Evolutionary conservation across 2,113 vertebrate species (phyloP), one percentile per base, ranked within the genome.

Genomic region (Zingel zingel): DNA sequence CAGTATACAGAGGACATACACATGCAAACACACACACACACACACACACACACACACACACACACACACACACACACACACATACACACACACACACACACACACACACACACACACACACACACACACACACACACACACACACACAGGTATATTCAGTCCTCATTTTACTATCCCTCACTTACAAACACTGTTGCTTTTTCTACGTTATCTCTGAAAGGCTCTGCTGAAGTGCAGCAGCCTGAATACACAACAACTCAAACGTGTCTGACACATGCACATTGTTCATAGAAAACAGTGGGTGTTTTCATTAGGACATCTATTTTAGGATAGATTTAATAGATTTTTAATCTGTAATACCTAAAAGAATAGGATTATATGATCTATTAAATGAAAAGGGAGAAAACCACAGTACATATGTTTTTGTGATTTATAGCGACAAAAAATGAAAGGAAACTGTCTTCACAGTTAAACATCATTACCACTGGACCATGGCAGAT

Each of bases 391-490:
- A 70, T 3, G 2, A 2, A 74, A 64, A 12, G 7, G 27, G 10
- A 66, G 10, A 69, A 50, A 81, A 57, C 25, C 14, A 23, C 47
- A 64, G 15, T 75, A 57, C 9, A 68, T 5, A 47, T 76, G 9
- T 79, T 85, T 71, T 68, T 81, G 79, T 57, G 30, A 80, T 69
- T 57, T 0, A 54, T 27, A 39, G 59, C 12, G 73, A 11, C 12
- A 66, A 21, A 63, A 1, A 53, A 57, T 72, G 67, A 85, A 57
- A 70, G 4, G 11, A 70, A 67, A 57, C 47, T 75, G 77, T 83
- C 6, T 62, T 61, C 25, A n/a, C 10, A 48, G 25, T 36, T 21
- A 53, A 63, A 68, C n/a, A 70, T 27, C 59, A 79, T 83, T 59
- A 82, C 19, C 30, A 59, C 64, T 71, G 50, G 59, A 70, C 27